Evolutionary conservation across 2,888 invertebrate species (phyloP).

Genomic region (Cetonia aurata): DNA sequence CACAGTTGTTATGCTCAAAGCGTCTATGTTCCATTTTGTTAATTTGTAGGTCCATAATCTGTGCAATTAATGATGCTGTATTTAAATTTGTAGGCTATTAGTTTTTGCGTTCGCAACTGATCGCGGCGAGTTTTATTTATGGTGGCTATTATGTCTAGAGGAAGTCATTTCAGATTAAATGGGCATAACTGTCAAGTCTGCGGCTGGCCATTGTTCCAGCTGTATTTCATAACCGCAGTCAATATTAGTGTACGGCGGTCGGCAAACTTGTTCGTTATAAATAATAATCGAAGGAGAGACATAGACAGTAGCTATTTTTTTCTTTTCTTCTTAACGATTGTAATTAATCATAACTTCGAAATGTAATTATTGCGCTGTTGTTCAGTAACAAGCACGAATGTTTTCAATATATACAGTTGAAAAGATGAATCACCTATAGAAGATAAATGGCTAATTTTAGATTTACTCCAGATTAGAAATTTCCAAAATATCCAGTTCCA

Average conservation of each 20-base stretch:
- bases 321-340: constrained; percentile 20
- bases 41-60: constrained; percentile 17
- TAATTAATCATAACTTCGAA: constrained; percentile 17
- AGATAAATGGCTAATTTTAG: no score
- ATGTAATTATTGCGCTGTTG: not conserved
- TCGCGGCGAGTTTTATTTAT: constrained; percentile 34
- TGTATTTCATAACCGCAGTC: constrained; percentile 11
- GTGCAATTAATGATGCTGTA: constrained; percentile 26
- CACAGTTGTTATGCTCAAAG: not conserved
- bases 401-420: no score
- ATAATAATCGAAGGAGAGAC: constrained; percentile 26
- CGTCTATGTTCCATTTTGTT: constrained; percentile 1
- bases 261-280: constrained; percentile 27
- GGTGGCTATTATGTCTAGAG: constrained; percentile 35
- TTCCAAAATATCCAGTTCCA: no score
- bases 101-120: constrained; percentile 28
- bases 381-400: no score
- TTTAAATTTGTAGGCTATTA: constrained; percentile 40
- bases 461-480: no score
- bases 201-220: constrained; percentile 21
- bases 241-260: constrained; percentile 6
- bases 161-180: constrained; percentile 38
- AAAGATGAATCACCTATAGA: no score
- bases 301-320: constrained; percentile 15
- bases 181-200: constrained; percentile 30